These are phyloP conservation scores for Scatophagus argus DNA, from an alignment of 2,113 vertebrate species.

Conservation along the genomic window DNA sequence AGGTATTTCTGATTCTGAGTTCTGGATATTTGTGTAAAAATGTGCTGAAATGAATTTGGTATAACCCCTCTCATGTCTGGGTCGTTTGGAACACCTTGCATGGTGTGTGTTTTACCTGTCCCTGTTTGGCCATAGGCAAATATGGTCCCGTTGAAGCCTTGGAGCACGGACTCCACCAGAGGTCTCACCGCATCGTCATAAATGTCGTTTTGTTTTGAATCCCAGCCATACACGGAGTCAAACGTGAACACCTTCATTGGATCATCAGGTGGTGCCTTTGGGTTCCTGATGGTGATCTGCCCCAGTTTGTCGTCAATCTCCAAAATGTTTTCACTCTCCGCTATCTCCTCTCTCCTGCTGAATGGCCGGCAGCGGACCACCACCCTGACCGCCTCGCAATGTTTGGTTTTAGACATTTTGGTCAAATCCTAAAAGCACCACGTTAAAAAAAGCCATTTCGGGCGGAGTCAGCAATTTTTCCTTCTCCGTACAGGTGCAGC, in stretches of 20 bases:
- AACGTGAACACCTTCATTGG: conserved; percentile 95
- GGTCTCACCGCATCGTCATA: conserved; percentile 95
- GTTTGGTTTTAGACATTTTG: conserved; percentile 83
- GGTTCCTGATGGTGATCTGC: conserved; percentile 92
- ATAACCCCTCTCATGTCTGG: conserved; percentile 90
- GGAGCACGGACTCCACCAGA: conserved; percentile 91
- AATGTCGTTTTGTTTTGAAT: conserved; percentile 90
- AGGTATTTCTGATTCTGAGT: conserved; percentile 97
- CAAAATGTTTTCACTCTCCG: conserved; percentile 86
- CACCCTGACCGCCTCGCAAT: conserved; percentile 92
- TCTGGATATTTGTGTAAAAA: conserved; percentile 96
- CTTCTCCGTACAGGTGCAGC: conserved; percentile 47
- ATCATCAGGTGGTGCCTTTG: conserved; percentile 87
- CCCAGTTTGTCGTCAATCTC: conserved; percentile 91
- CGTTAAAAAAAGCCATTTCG: not conserved
- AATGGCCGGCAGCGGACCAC: conserved; percentile 95
- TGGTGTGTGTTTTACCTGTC: conserved; percentile 97
- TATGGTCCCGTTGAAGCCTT: conserved; percentile 95
- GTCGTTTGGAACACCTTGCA: conserved; percentile 91
- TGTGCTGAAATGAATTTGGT: conserved; percentile 93
- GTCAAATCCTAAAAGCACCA: not conserved
- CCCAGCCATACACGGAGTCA: conserved; percentile 92
- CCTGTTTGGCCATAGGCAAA: conserved; percentile 96
- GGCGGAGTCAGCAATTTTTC: conserved; percentile 12
- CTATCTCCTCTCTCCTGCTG: conserved; percentile 87